phyloP scores from a whole-genome alignment of 2,797 vertebrate species.

The Galago senegalensis region DNA sequence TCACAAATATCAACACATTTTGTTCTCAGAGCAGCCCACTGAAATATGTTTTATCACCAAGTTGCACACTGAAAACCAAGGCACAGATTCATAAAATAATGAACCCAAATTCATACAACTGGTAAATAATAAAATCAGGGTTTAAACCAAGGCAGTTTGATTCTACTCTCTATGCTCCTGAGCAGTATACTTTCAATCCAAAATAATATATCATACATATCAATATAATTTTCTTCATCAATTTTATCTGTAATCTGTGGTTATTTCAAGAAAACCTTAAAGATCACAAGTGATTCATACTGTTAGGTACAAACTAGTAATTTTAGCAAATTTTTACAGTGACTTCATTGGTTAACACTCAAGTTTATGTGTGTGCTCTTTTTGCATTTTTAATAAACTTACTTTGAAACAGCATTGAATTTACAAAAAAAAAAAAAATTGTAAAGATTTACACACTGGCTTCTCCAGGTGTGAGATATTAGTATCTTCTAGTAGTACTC shows the following conservation, averaged over 20 bases:
- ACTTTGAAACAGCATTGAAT: constrained; percentile 12
- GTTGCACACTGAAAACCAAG: constrained; percentile 23
- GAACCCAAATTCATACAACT: background rate
- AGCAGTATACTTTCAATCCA: background rate
- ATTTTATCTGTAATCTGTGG: background rate
- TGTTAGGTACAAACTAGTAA: background rate
- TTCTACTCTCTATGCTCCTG: background rate
- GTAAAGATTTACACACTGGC: background rate
- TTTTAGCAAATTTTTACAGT: constrained; percentile 12
- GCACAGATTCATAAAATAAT: background rate
- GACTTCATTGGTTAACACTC: background rate
- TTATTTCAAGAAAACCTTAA: constrained; percentile 42
- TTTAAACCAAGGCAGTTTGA: background rate
- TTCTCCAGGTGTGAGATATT: background rate
- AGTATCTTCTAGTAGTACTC: background rate
- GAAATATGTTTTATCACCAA: background rate
- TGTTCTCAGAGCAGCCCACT: constrained; percentile 3
- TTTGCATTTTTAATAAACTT: background rate
- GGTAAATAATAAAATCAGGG: background rate
- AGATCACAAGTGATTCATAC: background rate
- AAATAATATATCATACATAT: background rate
- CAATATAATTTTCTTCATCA: background rate
- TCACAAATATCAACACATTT: background rate
- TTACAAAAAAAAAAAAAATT: background rate
- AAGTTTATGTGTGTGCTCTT: background rate